Conservation (phyloP, 2,113 vertebrate species). For the Xyliphius kryptos region DNA sequence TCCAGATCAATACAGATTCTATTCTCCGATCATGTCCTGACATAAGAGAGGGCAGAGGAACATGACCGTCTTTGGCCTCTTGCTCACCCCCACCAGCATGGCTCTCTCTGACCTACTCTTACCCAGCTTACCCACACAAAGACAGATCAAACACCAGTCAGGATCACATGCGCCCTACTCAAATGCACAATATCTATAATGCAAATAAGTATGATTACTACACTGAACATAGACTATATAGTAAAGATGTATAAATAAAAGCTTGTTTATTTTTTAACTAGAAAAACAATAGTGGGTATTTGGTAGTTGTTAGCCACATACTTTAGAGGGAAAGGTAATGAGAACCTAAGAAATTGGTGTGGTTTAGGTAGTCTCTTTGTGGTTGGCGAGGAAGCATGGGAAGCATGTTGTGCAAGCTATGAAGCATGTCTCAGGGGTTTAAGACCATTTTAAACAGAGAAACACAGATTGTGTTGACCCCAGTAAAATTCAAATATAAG, state of each 20-base stretch:
- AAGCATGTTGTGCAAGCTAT: conserved; percentile 3
- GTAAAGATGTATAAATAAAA: too few relatives aligned
- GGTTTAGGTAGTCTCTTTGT: conserved; percentile 11
- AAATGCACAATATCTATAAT: conserved; percentile 40
- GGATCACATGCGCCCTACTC: conserved; percentile 12
- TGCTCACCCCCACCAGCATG: conserved; percentile 39
- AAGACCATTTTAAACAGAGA: too few relatives aligned
- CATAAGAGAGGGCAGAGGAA: conserved; percentile 79
- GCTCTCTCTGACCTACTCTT: neutral
- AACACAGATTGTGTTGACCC: too few relatives aligned
- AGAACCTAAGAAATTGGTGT: conserved; percentile 21
- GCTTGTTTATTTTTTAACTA: too few relatives aligned
- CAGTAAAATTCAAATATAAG: too few relatives aligned
- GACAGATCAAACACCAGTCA: conserved; percentile 18
- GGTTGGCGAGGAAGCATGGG: neutral
- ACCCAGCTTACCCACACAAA: conserved; percentile 16
- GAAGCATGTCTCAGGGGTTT: too few relatives aligned
- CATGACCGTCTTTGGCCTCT: conserved; percentile 57
- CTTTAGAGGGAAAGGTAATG: conserved; percentile 11
- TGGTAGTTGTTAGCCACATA: conserved; percentile 8
- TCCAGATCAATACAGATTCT: conserved; percentile 86
- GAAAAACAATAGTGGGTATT: too few relatives aligned
- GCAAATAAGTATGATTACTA: conserved; percentile 30
- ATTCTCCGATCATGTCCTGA: conserved; percentile 88
- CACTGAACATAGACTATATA: too few relatives aligned